These are phyloP conservation scores for Operophtera brumata DNA, from an alignment of 2,888 invertebrate genomes.

Conservation along the genomic window DNA sequence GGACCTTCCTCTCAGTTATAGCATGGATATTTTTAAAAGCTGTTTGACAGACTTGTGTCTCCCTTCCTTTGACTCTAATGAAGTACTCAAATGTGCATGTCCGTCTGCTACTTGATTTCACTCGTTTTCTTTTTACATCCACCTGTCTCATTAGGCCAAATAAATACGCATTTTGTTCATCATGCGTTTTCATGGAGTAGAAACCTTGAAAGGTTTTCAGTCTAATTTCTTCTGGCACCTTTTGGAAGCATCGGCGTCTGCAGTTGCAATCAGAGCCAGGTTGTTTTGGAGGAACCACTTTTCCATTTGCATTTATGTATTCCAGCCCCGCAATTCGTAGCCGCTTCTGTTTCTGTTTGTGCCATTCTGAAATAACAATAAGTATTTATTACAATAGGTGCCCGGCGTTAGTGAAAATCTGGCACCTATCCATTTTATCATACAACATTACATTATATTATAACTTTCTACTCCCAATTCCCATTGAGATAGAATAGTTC, in stretches of 20 bases:
- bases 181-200: slow-evolving; percentile 79
- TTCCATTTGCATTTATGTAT: slow-evolving; percentile 80
- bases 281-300: slow-evolving; percentile 77
- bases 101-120: slow-evolving; percentile 74
- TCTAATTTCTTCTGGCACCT: slow-evolving; percentile 74
- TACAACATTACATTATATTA: too few species aligned
- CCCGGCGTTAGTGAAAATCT: not conserved
- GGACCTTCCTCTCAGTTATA: slow-evolving; percentile 79
- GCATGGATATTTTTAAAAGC: slow-evolving; percentile 82
- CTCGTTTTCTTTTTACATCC: slow-evolving; percentile 79
- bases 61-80: slow-evolving; percentile 76
- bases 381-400: not conserved
- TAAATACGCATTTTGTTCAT: slow-evolving; percentile 81
- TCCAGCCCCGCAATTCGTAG: slow-evolving; percentile 78
- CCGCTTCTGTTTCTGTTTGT: slow-evolving; percentile 80
- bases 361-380: slow-evolving; percentile 72
- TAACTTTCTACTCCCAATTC: too few species aligned
- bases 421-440: too few species aligned
- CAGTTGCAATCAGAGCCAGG: slow-evolving; percentile 80
- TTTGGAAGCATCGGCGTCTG: slow-evolving; percentile 75
- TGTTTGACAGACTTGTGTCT: slow-evolving; percentile 80
- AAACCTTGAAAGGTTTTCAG: slow-evolving; percentile 79
- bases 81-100: slow-evolving; percentile 81
- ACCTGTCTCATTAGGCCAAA: slow-evolving; percentile 81
- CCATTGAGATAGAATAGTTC: too few species aligned